These are phyloP conservation scores for Spheniscus humboldti DNA, from an alignment of 2,797 vertebrate genomes.

Conservation along the genomic window DNA sequence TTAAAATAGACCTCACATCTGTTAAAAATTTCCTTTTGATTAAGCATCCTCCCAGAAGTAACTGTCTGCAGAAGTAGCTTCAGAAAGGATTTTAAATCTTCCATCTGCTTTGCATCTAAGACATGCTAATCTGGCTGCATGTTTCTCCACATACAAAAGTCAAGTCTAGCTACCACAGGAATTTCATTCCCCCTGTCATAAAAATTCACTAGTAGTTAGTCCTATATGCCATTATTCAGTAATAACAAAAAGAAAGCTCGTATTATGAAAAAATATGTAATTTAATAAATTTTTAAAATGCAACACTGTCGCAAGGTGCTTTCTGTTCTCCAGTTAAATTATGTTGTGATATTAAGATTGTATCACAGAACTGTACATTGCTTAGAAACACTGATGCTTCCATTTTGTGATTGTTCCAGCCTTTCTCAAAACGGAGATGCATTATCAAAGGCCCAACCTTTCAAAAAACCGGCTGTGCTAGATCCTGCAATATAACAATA, in stretches of 20 bases:
- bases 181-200: neutral
- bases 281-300: neutral
- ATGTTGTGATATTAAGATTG: neutral
- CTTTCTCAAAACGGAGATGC: constrained; percentile 61
- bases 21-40: constrained; percentile 15
- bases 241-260: neutral
- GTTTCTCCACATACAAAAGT: neutral
- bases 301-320: neutral
- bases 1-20: neutral
- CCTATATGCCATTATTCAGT: neutral
- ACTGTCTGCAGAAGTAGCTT: neutral
- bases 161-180: neutral
- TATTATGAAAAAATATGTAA: neutral
- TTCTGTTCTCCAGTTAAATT: neutral
- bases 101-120: neutral
- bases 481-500: constrained; percentile 71
- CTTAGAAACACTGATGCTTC: neutral
- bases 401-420: constrained; percentile 53
- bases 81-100: neutral
- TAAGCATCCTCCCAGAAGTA: neutral
- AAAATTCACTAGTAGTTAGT: neutral
- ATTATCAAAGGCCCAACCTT: constrained; percentile 23
- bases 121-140: neutral
- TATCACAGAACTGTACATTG: neutral
- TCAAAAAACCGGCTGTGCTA: constrained; percentile 60